Base-by-base conservation (phyloP, 92 coral and sea anemone species). In the Ricordea florida region DNA sequence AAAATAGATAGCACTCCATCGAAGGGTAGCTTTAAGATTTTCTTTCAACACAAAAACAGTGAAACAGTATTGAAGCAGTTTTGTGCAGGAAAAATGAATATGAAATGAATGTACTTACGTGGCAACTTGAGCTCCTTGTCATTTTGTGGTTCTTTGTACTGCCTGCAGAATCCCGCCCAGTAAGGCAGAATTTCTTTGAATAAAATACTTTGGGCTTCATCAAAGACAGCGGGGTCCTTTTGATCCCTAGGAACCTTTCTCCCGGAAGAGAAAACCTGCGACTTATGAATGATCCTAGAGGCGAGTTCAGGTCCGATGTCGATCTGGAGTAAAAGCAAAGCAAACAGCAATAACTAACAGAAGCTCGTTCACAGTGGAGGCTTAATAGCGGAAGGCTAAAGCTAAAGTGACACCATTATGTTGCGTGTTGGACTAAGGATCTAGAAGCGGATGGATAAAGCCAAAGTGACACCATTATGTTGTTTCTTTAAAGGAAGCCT, bases 231-330 rank as follows among this genome's bases (percentile, higher is more conserved):
- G 22, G 97, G 92, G 35, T 96, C 99, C 65, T 88, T 87, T 41
- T 89, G 96, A 6, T 96, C 98, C 31, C 91, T 75, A n/a, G 99
- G 89, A 9, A 86, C 66, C 53, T 79, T 87, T 63, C 72, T 86
- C 56, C 94, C 84, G 0, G 93, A 67, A 1, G 85, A 81, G 72
- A 96, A 86, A 11, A 85, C 65, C 48, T 96, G 99, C 7, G 96
- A 83, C 40, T 86, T 96, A 89, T 96, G 93, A 36, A 96, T 88
- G 18, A 89, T 92, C 41, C 75, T 83, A 6, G 96, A 85, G 14
- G 99, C 99, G 6, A 96, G 88, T 18, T 96, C 99, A 18, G 99
- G 82, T 10, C 99, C 97, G 46, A 96, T 89, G 77, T 96, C 99
- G 28, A 96, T 92, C 99, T 96, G 32, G 27, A 41, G 47, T n/a